Evolutionary conservation across 2,888 invertebrate species (phyloP).

Genomic region (Drosophila gaucha): DNA sequence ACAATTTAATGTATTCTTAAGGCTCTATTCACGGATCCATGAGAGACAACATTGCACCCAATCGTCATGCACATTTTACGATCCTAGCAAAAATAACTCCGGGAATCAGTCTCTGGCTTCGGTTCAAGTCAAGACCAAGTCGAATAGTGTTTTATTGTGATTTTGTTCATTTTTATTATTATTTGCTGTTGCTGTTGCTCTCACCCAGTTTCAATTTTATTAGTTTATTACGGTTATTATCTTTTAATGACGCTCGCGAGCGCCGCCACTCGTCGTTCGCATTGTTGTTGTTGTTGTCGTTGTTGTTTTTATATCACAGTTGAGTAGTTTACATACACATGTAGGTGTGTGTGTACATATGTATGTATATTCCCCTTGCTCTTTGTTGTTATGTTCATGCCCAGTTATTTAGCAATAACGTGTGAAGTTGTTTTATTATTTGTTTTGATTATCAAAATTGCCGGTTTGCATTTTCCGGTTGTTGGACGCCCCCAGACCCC

Average conservation of each 20-base stretch:
- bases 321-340: constrained; percentile 33
- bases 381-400: constrained; percentile 33
- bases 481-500: constrained; percentile 46
- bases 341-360: neutral
- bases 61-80: constrained; percentile 22
- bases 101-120: neutral
- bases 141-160: constrained; percentile 65
- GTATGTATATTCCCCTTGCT: neutral
- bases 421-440: constrained; percentile 82
- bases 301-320: constrained; percentile 43
- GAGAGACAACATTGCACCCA: neutral
- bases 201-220: constrained; percentile 79
- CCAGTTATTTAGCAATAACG: constrained; percentile 63
- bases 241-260: constrained; percentile 77
- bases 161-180: constrained; percentile 59
- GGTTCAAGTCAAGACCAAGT: constrained; percentile 2
- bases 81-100: constrained; percentile 22
- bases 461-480: constrained; percentile 72
- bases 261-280: constrained; percentile 28
- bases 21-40: constrained; percentile 24
- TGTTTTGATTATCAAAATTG: constrained; percentile 82
- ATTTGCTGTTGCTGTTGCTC: constrained; percentile 36
- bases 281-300: constrained; percentile 39
- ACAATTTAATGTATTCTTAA: constrained; percentile 42
- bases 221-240: constrained; percentile 83